Evolutionary conservation across 2,797 vertebrate genomes (phyloP).

Genomic region (Thaleichthys pacificus): DNA sequence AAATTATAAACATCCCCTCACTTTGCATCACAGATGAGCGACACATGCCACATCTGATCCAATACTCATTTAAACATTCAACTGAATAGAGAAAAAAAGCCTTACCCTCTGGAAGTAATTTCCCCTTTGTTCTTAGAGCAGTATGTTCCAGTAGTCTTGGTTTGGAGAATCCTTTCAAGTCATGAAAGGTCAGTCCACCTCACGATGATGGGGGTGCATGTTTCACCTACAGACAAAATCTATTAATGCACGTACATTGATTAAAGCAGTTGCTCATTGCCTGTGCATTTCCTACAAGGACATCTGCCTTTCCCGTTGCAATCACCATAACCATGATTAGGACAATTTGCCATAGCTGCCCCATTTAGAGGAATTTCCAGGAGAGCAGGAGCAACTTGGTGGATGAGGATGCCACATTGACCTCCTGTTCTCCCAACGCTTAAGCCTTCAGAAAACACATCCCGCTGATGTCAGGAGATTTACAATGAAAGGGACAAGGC

Average conservation of each 20-base stretch:
- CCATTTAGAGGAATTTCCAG: constrained; percentile 8
- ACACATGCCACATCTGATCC: constrained; percentile 39
- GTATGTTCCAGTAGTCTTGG: not conserved
- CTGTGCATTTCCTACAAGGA: not conserved
- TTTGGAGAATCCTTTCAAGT: not conserved
- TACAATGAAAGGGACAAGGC: not conserved
- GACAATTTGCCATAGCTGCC: constrained; percentile 10
- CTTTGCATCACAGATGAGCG: constrained; percentile 27
- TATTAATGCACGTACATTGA: too few species aligned
- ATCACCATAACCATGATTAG: constrained; percentile 17
- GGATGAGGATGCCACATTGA: constrained; percentile 6
- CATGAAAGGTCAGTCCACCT: constrained; percentile 2
- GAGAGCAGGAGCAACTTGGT: constrained; percentile 6
- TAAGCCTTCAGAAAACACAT: not conserved
- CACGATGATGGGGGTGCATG: not conserved
- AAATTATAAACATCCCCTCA: not conserved
- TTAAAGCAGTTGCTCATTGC: not conserved
- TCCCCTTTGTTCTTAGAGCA: not conserved
- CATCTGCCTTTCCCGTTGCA: not conserved
- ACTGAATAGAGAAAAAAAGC: constrained; percentile 5
- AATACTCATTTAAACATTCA: constrained; percentile 32
- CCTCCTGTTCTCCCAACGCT: constrained; percentile 4
- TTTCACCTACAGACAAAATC: not conserved
- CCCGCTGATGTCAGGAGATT: not conserved
- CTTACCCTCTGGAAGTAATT: constrained; percentile 1